Percentiles rank a stretch among this genome's conserved stretches.
phyloP scores from a whole-genome alignment of 1,140 invertebrate genomes.

The Bombus turneri region DNA sequence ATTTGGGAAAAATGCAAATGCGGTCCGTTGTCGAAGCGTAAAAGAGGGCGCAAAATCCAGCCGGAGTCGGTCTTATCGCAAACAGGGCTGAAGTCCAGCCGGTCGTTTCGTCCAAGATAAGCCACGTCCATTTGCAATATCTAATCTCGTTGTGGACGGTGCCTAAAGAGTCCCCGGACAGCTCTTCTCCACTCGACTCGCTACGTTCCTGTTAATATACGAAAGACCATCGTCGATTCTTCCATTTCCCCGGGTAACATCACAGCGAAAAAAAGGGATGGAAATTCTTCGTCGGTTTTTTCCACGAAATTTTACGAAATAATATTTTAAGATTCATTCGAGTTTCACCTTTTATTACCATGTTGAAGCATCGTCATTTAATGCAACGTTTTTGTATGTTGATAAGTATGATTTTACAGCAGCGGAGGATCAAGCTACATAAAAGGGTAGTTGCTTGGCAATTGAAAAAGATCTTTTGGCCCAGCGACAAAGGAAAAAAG shows the following conservation, averaged over 20 bases:
- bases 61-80: constrained; percentile 47
- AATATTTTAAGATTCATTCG: not conserved
- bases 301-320: not conserved
- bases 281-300: not conserved
- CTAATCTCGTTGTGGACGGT: constrained; percentile 65
- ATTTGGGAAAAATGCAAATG: constrained; percentile 66
- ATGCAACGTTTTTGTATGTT: not conserved
- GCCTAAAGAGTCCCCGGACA: constrained; percentile 54
- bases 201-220: constrained; percentile 4
- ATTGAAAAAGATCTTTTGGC: constrained; percentile 21
- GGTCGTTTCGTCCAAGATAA: constrained; percentile 62
- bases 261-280: not conserved
- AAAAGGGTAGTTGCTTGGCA: not conserved
- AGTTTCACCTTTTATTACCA: not conserved
- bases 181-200: constrained; percentile 29
- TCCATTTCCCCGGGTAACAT: not conserved
- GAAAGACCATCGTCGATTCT: constrained; percentile 20
- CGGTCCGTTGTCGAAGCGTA: constrained; percentile 56
- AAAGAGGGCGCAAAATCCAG: constrained; percentile 55
- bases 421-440: not conserved
- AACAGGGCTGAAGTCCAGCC: constrained; percentile 52
- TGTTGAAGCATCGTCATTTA: constrained; percentile 25
- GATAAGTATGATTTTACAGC: constrained; percentile 28
- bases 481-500: constrained; percentile 23
- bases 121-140: constrained; percentile 68